Evolutionary conservation across 2,888 invertebrate species (phyloP), one percentile per base, ranked within the genome.

Genomic region (Lepas anatifera): DNA sequence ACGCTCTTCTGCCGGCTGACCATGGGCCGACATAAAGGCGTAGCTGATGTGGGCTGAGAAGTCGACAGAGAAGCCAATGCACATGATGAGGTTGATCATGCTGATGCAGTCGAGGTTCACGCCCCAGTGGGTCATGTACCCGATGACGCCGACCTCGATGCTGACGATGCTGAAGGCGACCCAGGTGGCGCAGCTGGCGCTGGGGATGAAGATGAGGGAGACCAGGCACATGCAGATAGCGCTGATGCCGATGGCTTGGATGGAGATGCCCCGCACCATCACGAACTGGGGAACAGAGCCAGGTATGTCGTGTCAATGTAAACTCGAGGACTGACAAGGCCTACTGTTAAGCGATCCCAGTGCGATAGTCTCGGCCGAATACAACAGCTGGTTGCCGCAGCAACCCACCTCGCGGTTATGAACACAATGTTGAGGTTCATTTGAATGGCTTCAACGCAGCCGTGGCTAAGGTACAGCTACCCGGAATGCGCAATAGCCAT

Each of bases 31-130:
- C 18, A 81, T 77, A 72, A 80, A 81, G 1, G 80, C 81, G 73
- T 82, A 81, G 16, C 80, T 77, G 43, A 82, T 80, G 73, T 81
- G 81, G 7, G 81, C 81, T 1, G 81, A 81, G 73, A 41, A 41
- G 41, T 41, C 41, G 11, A 41, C 41, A 10, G 41, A 41, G 41
- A 41, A 41, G 41, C 41, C 95, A 72, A 95, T 94, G 80, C 95
- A 95, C 95, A 96, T 95, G 74, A 96, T 95, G 69, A 96, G 83
- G 78, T 95, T 95, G 73, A 96, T 95, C 95, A 96, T 95, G 0
- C 95, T 95, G 76, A 96, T 95, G 0, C 93, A 92, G 80, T 95
- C 94, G 70, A 96, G 83, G 77, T 93, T 93, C 10, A 96, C 95
- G 75, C 89, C 89, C 96, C 96, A 96, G 39, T 95, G 82, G 0